These are phyloP conservation scores for Myxocyprinus asiaticus DNA, from an alignment of 2,113 vertebrate species.

Conservation along the genomic window DNA sequence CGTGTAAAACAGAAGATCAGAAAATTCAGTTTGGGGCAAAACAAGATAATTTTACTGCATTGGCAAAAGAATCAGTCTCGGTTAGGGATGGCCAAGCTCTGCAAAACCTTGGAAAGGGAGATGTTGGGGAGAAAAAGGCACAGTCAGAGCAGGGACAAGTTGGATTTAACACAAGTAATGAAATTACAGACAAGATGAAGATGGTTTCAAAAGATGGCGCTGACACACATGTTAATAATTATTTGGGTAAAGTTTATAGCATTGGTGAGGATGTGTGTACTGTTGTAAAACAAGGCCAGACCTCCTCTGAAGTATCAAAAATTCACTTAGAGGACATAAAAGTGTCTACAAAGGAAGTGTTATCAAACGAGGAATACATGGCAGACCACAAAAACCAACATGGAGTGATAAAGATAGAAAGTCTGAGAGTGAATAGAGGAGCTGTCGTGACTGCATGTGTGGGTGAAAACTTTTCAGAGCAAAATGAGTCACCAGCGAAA, in stretches of 20 bases:
- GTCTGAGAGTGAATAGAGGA: not conserved
- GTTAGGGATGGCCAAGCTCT: slow-evolving; percentile 9
- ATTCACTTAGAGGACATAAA: slow-evolving; percentile 13
- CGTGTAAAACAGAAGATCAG: not conserved
- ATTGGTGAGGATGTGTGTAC: slow-evolving; percentile 26
- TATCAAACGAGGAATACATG: slow-evolving; percentile 14
- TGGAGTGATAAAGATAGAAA: slow-evolving; percentile 25
- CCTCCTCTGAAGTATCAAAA: slow-evolving; percentile 9
- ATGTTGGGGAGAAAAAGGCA: not conserved
- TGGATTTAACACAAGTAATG: slow-evolving; percentile 48
- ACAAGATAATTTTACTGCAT: slow-evolving; percentile 33
- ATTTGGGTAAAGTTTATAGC: slow-evolving; percentile 17
- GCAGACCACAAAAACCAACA: slow-evolving; percentile 22
- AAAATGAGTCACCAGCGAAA: not conserved
- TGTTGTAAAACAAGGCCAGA: slow-evolving; percentile 29
- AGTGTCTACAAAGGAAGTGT: slow-evolving; percentile 12
- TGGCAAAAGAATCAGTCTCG: not conserved
- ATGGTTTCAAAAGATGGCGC: slow-evolving; percentile 50
- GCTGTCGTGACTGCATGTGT: not conserved
- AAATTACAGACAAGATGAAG: slow-evolving; percentile 25
- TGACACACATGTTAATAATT: slow-evolving; percentile 38
- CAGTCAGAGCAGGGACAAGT: slow-evolving; percentile 16
- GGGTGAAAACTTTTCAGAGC: slow-evolving; percentile 10
- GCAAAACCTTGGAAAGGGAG: slow-evolving; percentile 11
- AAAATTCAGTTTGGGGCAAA: slow-evolving; percentile 17